Base-by-base conservation (phyloP, 2,797 vertebrate genomes). In the Danio choprae region DNA sequence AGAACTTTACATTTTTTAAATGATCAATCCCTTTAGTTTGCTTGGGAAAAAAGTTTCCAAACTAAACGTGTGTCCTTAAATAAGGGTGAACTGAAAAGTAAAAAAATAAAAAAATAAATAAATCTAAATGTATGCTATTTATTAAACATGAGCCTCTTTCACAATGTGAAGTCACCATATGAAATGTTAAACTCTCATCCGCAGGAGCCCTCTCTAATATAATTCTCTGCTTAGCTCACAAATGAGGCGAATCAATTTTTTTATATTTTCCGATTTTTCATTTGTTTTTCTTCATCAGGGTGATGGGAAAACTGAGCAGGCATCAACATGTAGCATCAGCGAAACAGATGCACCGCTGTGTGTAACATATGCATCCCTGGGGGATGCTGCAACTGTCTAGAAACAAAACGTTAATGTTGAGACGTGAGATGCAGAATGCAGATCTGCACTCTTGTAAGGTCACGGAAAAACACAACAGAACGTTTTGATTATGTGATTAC, bases 301-400 rank as follows among this genome's bases (percentile, higher is more conserved):
- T 13, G 67, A 48, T 41, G 20, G 58, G 12, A 67, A 63, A 58
- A 60, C 43, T 51, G 55, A 69, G 36, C 12, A 43, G 62, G 68
- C 13, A 48, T 58, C 65, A 41, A 70, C 58, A 75, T 81, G 79
- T 59, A 81, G 74, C 74, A 62, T 81, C 62, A 81, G 55, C 78
- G 53, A 56, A 81, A 51, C 29, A 51, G 46, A 72, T 72, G 55
- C 62, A 78, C 58, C 29, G 69, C 65, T 70, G 55, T 41, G 59
- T 65, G 13, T 78, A 73, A 67, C 62, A 59, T 67, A 67, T 65
- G 53, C 11, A 7, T 78, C 75, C 44, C 44, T 13, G 1, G 58
- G 46, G 56, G 53, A 56, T 58, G 18, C 36, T 44, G 2, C 36
- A 44, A 20, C 18, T 60, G 67, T 71, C 74, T 51, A 64, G 13